Conservation (phyloP, 2,888 invertebrate genomes). For the Chouioia cunea region DNA sequence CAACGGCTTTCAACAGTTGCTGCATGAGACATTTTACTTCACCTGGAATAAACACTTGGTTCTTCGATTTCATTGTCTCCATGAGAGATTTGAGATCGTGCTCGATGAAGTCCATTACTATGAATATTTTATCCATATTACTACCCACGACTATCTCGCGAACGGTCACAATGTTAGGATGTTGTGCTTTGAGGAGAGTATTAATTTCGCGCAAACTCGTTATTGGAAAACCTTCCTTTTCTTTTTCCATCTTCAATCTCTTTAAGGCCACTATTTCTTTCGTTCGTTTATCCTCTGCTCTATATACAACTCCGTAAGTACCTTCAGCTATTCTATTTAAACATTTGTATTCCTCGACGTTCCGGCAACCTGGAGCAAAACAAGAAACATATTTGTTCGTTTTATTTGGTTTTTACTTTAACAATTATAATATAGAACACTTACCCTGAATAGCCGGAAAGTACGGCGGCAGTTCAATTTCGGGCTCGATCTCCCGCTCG, state of each 20-base stretch:
- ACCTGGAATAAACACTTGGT: conserved; percentile 83
- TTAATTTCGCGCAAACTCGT: conserved; percentile 98
- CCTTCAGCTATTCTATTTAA: conserved; percentile 99
- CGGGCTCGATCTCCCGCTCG: conserved; percentile 70
- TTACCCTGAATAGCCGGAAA: conserved; percentile 84
- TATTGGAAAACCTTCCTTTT: conserved; percentile 99
- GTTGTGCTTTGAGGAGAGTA: conserved; percentile 90
- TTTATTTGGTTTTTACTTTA: too few relatives aligned
- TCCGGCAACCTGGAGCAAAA: conserved; percentile 84
- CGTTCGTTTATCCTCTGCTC: conserved; percentile 95
- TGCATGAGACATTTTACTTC: conserved; percentile 97
- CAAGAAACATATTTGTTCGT: too few relatives aligned
- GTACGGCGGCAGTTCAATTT: conserved; percentile 80
- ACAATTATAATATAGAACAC: neutral
- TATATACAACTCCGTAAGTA: conserved; percentile 98
- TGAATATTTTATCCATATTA: conserved; percentile 98
- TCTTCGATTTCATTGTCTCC: conserved; percentile 95
- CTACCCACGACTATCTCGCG: conserved; percentile 99
- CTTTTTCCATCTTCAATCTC: conserved; percentile 99
- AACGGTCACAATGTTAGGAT: conserved; percentile 97
- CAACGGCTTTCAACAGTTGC: conserved; percentile 91
- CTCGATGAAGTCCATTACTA: conserved; percentile 99
- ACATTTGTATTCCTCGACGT: conserved; percentile 98
- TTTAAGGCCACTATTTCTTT: conserved; percentile 98
- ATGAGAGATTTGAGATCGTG: conserved; percentile 98